A percentile compares a stretch with the other conserved stretches of the same genome.
These are phyloP conservation scores for Oplegnathus fasciatus DNA, from an alignment of 2,113 vertebrate genomes.

Conservation along the genomic window DNA sequence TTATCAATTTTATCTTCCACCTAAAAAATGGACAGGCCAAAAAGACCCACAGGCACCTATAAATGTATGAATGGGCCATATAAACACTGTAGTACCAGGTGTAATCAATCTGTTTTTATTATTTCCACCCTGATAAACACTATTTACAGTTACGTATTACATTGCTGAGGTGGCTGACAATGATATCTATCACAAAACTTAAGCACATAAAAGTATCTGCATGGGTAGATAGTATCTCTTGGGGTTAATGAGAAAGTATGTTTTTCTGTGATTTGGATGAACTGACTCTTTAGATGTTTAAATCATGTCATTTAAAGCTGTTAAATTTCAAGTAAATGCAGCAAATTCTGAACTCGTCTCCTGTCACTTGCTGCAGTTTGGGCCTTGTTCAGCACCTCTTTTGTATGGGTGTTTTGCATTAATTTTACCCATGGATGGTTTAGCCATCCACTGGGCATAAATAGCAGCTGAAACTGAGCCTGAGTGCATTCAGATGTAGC, in stretches of 20 bases:
- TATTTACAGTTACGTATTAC: no score
- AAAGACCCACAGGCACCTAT: no score
- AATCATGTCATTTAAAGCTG: not conserved
- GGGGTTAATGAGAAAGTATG: not conserved
- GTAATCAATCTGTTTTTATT: not conserved
- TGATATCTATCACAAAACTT: not conserved
- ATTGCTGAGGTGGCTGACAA: not conserved
- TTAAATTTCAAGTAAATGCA: not conserved
- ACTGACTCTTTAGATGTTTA: not conserved
- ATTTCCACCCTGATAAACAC: not conserved
- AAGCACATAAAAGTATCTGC: not conserved
- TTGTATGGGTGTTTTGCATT: slow-evolving; percentile 58
- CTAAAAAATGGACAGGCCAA: no score
- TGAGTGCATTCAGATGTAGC: slow-evolving; percentile 39
- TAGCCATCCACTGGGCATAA: slow-evolving; percentile 36
- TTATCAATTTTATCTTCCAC: not conserved
- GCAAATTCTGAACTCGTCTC: not conserved
- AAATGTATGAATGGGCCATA: not conserved
- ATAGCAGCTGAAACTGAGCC: slow-evolving; percentile 57
- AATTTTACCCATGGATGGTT: slow-evolving; percentile 62
- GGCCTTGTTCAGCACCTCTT: slow-evolving; percentile 4
- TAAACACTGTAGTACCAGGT: not conserved
- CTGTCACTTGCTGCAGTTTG: slow-evolving; percentile 1
- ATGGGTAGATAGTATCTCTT: not conserved
- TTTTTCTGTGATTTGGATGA: not conserved